These are phyloP conservation scores for Puntigrus tetrazona DNA, from an alignment of 2,113 vertebrate species.

Conservation along the genomic window DNA sequence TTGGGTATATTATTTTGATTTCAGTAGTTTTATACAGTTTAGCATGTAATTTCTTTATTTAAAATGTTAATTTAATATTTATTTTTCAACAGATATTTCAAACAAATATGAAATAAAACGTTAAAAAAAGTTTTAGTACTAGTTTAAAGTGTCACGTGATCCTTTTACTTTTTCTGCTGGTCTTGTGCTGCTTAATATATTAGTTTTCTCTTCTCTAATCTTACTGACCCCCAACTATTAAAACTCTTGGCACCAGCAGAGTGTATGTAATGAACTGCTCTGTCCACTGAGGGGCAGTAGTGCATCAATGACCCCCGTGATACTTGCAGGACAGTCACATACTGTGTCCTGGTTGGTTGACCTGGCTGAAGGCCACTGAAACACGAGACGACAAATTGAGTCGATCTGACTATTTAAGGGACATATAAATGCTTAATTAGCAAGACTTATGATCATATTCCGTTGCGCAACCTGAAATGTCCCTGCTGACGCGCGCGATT, in stretches of 20 bases:
- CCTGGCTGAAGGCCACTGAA: conserved; percentile 32
- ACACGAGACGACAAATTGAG: conserved; percentile 32
- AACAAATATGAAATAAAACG: no score
- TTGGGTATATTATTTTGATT: no score
- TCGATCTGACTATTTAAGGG: conserved; percentile 44
- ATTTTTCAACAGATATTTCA: no score
- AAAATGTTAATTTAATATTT: no score
- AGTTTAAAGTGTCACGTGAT: not conserved
- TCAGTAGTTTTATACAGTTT: no score
- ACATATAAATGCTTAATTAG: conserved; percentile 32
- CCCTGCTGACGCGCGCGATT: not conserved
- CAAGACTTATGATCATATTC: conserved; percentile 18
- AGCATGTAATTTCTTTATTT: no score
- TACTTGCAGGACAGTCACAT: not conserved
- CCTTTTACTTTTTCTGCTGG: no score
- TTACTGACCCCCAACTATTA: not conserved
- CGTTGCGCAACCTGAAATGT: not conserved
- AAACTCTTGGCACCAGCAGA: not conserved
- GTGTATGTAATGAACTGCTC: not conserved
- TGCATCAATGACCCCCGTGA: not conserved
- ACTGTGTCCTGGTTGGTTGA: not conserved
- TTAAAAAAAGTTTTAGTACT: no score
- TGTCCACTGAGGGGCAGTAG: conserved; percentile 17
- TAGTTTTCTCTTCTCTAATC: not conserved
- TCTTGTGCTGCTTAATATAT: not conserved